Conservation (phyloP, 2,113 vertebrate species). For the Pampusana beccarii region DNA sequence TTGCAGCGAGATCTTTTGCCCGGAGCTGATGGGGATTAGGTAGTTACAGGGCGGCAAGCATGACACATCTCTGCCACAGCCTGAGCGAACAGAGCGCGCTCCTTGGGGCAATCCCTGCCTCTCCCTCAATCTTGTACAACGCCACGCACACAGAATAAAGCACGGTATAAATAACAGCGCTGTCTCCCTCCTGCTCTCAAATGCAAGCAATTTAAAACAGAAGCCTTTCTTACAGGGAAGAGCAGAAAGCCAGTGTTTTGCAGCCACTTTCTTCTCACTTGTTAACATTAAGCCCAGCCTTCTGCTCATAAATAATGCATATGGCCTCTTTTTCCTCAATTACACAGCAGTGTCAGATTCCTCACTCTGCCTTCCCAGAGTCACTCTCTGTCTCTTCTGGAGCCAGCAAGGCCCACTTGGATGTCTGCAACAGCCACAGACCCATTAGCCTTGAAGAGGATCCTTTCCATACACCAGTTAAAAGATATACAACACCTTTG, state of each 20-base stretch:
- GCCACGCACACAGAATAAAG: not conserved
- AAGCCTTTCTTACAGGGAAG: constrained; percentile 13
- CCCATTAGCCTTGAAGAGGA: not conserved
- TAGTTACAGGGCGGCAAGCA: not conserved
- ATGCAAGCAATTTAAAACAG: constrained; percentile 58
- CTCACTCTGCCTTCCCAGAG: constrained; percentile 53
- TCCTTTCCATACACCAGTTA: not conserved
- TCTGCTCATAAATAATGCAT: constrained; percentile 78
- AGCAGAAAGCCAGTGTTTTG: constrained; percentile 58
- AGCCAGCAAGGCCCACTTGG: constrained; percentile 41
- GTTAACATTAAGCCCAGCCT: constrained; percentile 62
- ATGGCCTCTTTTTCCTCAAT: constrained; percentile 58
- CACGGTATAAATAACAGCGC: not conserved
- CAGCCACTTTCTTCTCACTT: constrained; percentile 73
- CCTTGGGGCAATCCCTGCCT: constrained; percentile 36
- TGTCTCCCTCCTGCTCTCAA: constrained; percentile 57
- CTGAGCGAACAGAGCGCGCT: not conserved
- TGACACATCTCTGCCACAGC: constrained; percentile 36
- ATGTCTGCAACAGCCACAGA: constrained; percentile 23
- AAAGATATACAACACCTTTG: not conserved
- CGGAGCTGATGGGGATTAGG: constrained; percentile 2
- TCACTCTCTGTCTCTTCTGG: constrained; percentile 54
- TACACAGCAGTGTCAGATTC: constrained; percentile 60
- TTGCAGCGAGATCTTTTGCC: constrained; percentile 36
- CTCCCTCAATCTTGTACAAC: not conserved